phyloP scores from a whole-genome alignment of 2,797 vertebrate genomes.

The Ptychadena robeensis region DNA sequence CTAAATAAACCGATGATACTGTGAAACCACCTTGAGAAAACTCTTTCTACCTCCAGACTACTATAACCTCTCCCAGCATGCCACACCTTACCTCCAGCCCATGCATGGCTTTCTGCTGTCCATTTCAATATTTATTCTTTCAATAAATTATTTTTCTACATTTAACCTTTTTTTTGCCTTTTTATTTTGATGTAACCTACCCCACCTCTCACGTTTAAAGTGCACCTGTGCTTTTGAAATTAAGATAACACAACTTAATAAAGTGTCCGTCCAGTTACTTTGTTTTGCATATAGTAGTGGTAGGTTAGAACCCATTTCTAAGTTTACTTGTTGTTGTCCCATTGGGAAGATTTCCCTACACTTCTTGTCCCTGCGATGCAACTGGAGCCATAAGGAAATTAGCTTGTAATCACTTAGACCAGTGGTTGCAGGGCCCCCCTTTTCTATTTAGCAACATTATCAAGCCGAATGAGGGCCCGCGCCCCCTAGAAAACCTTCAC shows the following conservation, averaged over 20 bases:
- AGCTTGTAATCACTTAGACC: too few species aligned
- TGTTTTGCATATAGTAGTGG: too few species aligned
- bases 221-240: neutral
- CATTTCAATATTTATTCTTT: constrained; percentile 20
- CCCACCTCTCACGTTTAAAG: neutral
- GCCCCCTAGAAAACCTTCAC: too few species aligned
- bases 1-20: neutral
- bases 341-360: too few species aligned
- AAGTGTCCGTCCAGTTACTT: too few species aligned
- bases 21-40: neutral
- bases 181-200: neutral
- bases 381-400: too few species aligned
- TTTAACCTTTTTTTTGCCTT: constrained; percentile 41
- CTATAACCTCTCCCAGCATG: constrained; percentile 25
- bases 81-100: neutral
- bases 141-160: constrained; percentile 51
- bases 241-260: neutral
- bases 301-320: too few species aligned
- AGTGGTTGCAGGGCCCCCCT: too few species aligned
- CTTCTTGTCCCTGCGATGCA: too few species aligned
- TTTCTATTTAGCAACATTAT: too few species aligned
- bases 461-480: too few species aligned
- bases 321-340: too few species aligned
- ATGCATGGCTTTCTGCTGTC: neutral
- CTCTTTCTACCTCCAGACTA: neutral